Evolutionary conservation across 1,140 invertebrate genomes (phyloP), one percentile per base, ranked within the genome.

Genomic region (Leucophenga varia): DNA sequence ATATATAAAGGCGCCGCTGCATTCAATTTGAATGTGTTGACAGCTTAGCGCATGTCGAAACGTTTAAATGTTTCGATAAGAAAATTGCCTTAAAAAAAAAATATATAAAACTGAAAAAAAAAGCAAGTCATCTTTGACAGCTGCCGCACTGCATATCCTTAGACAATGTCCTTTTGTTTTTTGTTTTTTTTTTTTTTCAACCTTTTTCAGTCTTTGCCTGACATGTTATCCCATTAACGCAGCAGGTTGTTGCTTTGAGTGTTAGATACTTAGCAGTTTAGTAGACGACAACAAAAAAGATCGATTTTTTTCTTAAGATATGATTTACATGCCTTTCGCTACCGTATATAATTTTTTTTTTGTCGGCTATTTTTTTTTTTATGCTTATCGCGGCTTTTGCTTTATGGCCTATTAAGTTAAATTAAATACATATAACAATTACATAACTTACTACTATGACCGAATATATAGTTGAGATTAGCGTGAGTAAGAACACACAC

Each of bases 181-280:
- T n/a, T n/a, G n/a, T n/a, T n/a, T n/a, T n/a, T n/a, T n/a, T n/a
- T n/a, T n/a, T n/a, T n/a, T n/a, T n/a, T n/a, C n/a, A n/a, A n/a
- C n/a, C n/a, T n/a, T n/a, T n/a, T n/a, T n/a, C n/a, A n/a, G n/a
- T n/a, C n/a, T n/a, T 56, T 54, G 63, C 59, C 53, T 57, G 63
- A 54, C 22, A 25, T 25, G 22, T 6, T 25, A 10, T 25, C 22
- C 63, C 63, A 67, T 67, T 67, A 67, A 59, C 63, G 38, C 63
- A 67, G 63, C 63, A 67, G 63, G 63, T 67, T 61, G 56, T 46
- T 48, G 59, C 37, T 41, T 31, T 43, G 35, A 67, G 63, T 67
- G 63, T 67, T 67, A 67, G 63, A 63, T 67, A 67, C 63, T 67
- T 67, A 67, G 63, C 50, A 59, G 63, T 59, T 59, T 36, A n/a